Evolutionary conservation across 2,797 vertebrate genomes (phyloP), one percentile per base, ranked within the genome.

Genomic region (Loris lydekkerianus): DNA sequence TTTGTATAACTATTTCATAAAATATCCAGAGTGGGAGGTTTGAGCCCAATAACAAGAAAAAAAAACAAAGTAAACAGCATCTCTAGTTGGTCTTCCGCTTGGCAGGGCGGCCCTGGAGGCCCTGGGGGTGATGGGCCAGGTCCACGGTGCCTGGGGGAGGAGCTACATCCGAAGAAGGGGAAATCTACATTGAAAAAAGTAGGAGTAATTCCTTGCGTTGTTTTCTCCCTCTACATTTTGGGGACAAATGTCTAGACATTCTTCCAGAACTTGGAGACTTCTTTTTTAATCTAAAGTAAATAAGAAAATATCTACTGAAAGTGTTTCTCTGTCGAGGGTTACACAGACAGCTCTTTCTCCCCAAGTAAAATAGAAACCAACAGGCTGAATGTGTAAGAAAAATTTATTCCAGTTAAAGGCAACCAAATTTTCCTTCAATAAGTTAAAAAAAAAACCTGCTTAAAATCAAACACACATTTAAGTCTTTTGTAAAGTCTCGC

Each of bases 81-180:
- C 40, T 53, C 49, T 13, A 29, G 29, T 34, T 34, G 34, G 49
- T 70, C 25, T 40, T 56, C 18, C 46, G 46, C 37, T 5, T 8
- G 91, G 18, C 18, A 3, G 3, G 29, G 20, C 1, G 37, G 15
- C 25, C 34, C 80, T 37, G 1, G 11, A 3, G 40, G 10, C 20
- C 2, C 3, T 17, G 8, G 18, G 7, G 10, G 13, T 0, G 2
- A 27, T 25, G 10, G 31, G 5, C 2, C 18, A 53, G 43, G 37
- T 31, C 58, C 29, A n/a, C 10, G 8, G 1, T 0, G 20, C 31
- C 25, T 10, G 34, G 9, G 9, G 1, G 78, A 23, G 17, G 6
- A 21, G 10, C 13, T 17, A 0, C 29, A 10, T 11, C 56, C 58
- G 56, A n/a, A 60, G 25, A 58, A 14, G 7, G 34, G 34, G 7